Conservation (phyloP, 2,888 invertebrate genomes). For the Acronicta psi region DNA sequence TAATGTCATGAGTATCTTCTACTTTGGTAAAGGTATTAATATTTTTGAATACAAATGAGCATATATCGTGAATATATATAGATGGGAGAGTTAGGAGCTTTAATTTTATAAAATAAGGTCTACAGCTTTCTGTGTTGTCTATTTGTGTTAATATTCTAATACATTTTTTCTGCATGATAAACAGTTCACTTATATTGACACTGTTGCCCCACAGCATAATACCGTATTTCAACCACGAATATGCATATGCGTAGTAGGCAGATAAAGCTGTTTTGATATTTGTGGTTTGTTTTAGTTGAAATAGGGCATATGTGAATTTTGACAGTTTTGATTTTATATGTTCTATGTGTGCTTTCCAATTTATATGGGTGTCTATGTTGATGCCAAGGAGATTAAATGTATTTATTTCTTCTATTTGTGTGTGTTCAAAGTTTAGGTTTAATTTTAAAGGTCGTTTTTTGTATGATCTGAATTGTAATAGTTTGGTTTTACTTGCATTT, state of each 20-base stretch:
- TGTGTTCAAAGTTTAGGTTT: not conserved
- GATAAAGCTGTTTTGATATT: not conserved
- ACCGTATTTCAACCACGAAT: too few relatives aligned
- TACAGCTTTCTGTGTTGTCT: not conserved
- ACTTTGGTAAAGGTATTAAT: not conserved
- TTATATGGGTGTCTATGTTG: too few relatives aligned
- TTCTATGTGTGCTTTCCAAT: slow-evolving; percentile 1
- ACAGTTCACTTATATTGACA: too few relatives aligned
- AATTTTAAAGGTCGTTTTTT: not conserved
- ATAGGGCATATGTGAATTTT: not conserved
- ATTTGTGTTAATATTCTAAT: slow-evolving; percentile 1
- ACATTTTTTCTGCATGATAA: not conserved
- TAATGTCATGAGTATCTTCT: not conserved
- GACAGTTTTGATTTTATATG: slow-evolving; percentile 1
- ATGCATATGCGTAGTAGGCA: not conserved
- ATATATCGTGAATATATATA: not conserved
- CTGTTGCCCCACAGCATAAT: too few relatives aligned
- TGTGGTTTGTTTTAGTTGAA: not conserved
- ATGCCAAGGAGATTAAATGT: not conserved
- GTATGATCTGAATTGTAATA: slow-evolving; percentile 1
- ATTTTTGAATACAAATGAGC: slow-evolving; percentile 1
- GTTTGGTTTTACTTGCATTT: not conserved
- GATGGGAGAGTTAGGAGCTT: not conserved
- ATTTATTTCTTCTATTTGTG: too few relatives aligned
- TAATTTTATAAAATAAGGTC: not conserved